Base-by-base conservation (phyloP, 1,140 invertebrate species). In the Caenorhabditis briggsae region DNA sequence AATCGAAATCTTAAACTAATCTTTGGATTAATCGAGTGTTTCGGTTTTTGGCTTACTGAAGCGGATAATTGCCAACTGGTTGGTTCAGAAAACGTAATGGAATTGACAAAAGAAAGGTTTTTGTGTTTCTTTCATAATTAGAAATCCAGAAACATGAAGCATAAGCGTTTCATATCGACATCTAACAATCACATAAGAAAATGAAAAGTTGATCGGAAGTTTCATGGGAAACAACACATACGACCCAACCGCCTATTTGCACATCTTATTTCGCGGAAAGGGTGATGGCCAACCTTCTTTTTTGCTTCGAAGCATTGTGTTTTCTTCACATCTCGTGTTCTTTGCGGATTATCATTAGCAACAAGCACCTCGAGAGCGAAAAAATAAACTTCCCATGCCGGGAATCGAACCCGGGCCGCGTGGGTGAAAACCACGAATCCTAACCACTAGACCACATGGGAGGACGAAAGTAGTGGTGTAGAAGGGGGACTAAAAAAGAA, bases 351-450 rank as follows among this genome's bases (percentile, higher is more conserved):
- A 78, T 78, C 43, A 78, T 78, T 43, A 78, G 70, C 16, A 46
- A 8, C 11, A 53, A 18, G 33, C 33, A 33, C 59, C 11, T 61
- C 23, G 11, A 8, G 23, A 11, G 43, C 12, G 23, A 6, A 50
- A 78, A 84, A 65, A 84, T 48, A 7, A 65, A 64, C 25, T 95
- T 95, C 95, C 95, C 94, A 94, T 95, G 95, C 95, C 95, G 95
- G 95, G 95, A 95, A 95, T 95, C 94, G 95, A 95, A 95, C 95
- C 95, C 95, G 94, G 95, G 95, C 95, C 95, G 95, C 94, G 95
- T 95, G 95, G 95, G 95, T 95, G 95, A 95, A 94, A 95, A 95
- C 95, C 95, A 95, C 95, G 94, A 95, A 95, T 95, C 95, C 95
- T 95, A 95, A 94, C 95, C 95, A 82, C 74, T 86, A 86, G 74